These are phyloP conservation scores for Stratiolaelaps scimitus DNA, from an alignment of 1,140 invertebrate genomes.

Conservation along the genomic window DNA sequence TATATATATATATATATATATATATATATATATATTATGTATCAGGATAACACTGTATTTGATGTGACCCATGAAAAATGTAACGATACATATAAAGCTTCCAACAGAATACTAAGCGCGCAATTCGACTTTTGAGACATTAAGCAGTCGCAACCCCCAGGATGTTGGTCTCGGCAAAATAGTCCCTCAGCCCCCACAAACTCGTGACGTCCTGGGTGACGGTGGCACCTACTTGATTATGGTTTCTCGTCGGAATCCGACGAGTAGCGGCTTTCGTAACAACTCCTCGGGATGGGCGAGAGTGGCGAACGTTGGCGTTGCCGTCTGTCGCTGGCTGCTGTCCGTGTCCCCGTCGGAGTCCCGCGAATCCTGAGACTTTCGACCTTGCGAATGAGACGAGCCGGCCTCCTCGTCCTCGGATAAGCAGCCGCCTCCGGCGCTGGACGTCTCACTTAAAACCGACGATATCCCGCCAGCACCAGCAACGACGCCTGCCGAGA, in stretches of 20 bases:
- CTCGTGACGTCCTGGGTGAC: no score
- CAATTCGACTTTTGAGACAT: no score
- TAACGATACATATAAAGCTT: no score
- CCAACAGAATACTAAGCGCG: no score
- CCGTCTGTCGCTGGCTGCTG: neutral
- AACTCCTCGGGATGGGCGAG: neutral
- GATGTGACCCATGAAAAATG: no score
- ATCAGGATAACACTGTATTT: no score
- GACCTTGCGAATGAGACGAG: conserved; percentile 10
- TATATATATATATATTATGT: no score
- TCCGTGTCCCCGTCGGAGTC: neutral
- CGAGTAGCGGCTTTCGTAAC: conserved; percentile 1
- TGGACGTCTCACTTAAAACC: conserved; percentile 15
- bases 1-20: no score
- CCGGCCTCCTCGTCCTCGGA: conserved; percentile 22
- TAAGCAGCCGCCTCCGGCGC: neutral
- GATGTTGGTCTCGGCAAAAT: no score
- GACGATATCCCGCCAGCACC: neutral
- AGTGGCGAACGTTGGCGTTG: neutral
- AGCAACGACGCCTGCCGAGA: no score
- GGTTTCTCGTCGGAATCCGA: conserved; percentile 20
- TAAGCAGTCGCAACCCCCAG: no score
- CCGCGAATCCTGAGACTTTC: conserved; percentile 22
- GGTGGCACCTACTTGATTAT: conserved; percentile 8
- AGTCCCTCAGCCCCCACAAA: no score